phyloP scores from a whole-genome alignment of 2,113 vertebrate species.

The Grammomys surdaster region DNA sequence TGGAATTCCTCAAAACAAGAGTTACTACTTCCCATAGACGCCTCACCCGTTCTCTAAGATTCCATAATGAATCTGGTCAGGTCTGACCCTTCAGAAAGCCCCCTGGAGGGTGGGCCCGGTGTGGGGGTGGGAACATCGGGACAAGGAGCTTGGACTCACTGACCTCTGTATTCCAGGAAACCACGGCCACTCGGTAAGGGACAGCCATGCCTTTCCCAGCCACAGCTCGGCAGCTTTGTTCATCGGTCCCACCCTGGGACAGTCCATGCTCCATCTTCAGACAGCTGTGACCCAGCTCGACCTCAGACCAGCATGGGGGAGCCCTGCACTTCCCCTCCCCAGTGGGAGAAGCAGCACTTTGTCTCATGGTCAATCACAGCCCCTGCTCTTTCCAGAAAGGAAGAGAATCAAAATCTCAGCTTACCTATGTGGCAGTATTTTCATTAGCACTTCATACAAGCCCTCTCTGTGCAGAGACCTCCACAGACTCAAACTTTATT shows the following conservation, averaged over 20 bases:
- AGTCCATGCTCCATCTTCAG: constrained; percentile 84
- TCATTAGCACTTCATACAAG: constrained; percentile 88
- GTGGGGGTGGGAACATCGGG: too few relatives aligned
- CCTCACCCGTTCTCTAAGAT: neutral
- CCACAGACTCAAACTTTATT: constrained; percentile 80
- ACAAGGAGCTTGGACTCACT: neutral
- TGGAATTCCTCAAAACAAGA: neutral
- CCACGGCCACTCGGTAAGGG: constrained; percentile 90
- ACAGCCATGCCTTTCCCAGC: constrained; percentile 90
- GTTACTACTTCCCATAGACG: neutral
- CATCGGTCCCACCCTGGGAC: constrained; percentile 87
- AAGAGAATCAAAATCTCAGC: constrained; percentile 87
- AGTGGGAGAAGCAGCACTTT: constrained; percentile 75
- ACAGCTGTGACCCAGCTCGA: constrained; percentile 80
- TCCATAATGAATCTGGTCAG: neutral
- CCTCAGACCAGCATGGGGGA: constrained; percentile 86
- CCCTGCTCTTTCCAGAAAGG: constrained; percentile 87
- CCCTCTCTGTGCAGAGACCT: constrained; percentile 83
- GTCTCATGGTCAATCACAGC: constrained; percentile 79
- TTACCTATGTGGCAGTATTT: constrained; percentile 86
- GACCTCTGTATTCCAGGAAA: constrained; percentile 88
- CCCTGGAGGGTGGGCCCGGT: neutral
- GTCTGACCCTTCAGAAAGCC: neutral
- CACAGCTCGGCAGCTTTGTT: constrained; percentile 90
- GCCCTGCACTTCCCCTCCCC: constrained; percentile 61